Base-by-base conservation (phyloP, 2,888 invertebrate species). In the Nomada hirtipes region DNA sequence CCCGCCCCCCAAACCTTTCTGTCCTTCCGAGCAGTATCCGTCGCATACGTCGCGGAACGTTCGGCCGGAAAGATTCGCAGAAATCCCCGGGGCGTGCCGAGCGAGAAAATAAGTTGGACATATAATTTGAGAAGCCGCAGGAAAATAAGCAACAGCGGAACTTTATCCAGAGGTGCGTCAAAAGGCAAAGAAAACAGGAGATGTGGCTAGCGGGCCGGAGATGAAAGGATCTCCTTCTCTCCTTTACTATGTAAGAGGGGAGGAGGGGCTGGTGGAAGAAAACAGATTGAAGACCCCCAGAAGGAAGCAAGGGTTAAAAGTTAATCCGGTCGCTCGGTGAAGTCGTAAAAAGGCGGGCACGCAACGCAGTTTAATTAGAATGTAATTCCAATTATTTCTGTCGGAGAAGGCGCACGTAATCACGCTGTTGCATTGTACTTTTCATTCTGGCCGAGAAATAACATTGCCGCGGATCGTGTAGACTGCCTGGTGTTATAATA, bases 21-120 rank as follows among this genome's bases (percentile, higher is more conserved):
- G 47, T 60, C 59, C 65, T 59, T 52, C 76, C 42, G 18, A n/a
- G 60, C 52, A 13, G 53, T 20, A 68, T 44, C 47, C 63, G 15
- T 72, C 81, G 73, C 79, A 70, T 76, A 67, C 73, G 75, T 83
- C 78, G 42, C 55, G 85, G 80, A 83, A 85, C 77, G 81, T 82
- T 85, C 81, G 85, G 78, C 79, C 9, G 80, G 67, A 83, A 83
- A 20, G 77, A 89, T 84, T 83, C 80, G 65, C 79, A 68, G 88
- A 88, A 89, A 86, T 86, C 87, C 84, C 85, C 75, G 78, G 73
- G 82, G 85, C 80, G 73, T 72, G 76, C 59, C 72, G 82, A 70
- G 75, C 84, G 79, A 79, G 83, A 87, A 90, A 90, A 90, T 89
- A 90, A 91, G 86, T 89, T 89, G 87, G 88, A 89, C 89, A 87